Evolutionary conservation across 2,113 vertebrate genomes (phyloP), one percentile per base, ranked within the genome.

Genomic region (Macrotus californicus): DNA sequence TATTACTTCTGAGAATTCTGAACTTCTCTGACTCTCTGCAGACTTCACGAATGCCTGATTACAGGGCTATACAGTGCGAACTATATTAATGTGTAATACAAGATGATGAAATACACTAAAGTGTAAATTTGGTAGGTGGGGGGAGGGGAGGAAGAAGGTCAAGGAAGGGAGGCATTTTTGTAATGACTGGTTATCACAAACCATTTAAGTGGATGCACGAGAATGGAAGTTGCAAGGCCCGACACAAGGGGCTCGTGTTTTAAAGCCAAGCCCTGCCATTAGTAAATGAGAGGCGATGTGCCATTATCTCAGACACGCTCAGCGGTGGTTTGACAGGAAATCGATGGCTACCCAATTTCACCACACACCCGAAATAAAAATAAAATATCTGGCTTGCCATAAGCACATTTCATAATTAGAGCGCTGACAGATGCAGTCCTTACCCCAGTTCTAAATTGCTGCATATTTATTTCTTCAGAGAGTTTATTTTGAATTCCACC

Each of bases 281-380:
- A 88, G 77, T 69, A 75, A 91, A 83, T 64, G 64, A 86, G 76
- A 34, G 61, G 72, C 56, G 61, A 80, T 14, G 26, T 56, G 41
- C 61, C 83, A 82, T 83, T 95, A 94, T 88, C 93, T 66, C 48
- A 29, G 66, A 46, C 61, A 50, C 61, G n/a, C 54, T 69, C 43
- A 29, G 41, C 31, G 77, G 94, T 29, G 61, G 66, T 46, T 54
- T 88, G 89, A 96, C 79, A 91, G 89, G 48, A 96, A 97, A 92
- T 96, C 89, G 1, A 94, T 81, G 87, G 29, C 80, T 89, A 76
- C 8, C 19, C 69, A 70, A 84, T 92, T 91, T 93, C 46, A 69
- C 91, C 59, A 14, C 91, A 59, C 43, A 89, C 52, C 56, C 72
- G 81, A 97, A 95, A 93, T 95, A 84, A 87, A 95, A 96, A 97